These are phyloP conservation scores for Sebastes schlegelii DNA, from an alignment of 2,113 vertebrate species.

Conservation along the genomic window DNA sequence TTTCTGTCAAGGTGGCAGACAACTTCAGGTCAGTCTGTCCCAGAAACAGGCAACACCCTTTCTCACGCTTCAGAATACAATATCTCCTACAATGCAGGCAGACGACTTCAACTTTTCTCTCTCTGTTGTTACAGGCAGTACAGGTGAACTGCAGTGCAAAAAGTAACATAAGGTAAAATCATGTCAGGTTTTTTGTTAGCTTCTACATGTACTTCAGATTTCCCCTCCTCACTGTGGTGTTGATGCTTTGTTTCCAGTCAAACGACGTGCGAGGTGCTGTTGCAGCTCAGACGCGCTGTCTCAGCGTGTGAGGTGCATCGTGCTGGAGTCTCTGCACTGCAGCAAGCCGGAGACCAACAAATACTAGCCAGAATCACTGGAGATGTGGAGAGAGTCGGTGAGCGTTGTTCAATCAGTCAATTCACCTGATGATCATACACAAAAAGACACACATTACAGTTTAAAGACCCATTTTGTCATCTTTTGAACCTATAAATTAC, in stretches of 20 bases:
- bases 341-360: background rate
- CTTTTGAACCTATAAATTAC: background rate
- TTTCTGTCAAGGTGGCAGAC: constrained; percentile 33
- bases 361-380: constrained; percentile 36
- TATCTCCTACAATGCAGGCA: background rate
- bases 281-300: constrained; percentile 53
- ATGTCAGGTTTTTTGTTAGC: background rate
- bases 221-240: background rate
- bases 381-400: constrained; percentile 78
- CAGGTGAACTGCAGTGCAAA: constrained; percentile 60
- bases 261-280: constrained; percentile 65
- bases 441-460: background rate
- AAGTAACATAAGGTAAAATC: constrained; percentile 35
- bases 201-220: background rate
- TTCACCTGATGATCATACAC: background rate
- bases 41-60: background rate
- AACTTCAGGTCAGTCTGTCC: constrained; percentile 53
- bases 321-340: constrained; percentile 34
- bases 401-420: constrained; percentile 21
- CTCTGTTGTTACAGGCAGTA: constrained; percentile 39
- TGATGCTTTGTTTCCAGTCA: constrained; percentile 41
- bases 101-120: no score
- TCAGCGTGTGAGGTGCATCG: constrained; percentile 62
- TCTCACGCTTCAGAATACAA: constrained; percentile 7
- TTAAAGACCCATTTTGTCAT: background rate